Base-by-base conservation (phyloP, 2,888 invertebrate species). In the Adineta ricciae region DNA sequence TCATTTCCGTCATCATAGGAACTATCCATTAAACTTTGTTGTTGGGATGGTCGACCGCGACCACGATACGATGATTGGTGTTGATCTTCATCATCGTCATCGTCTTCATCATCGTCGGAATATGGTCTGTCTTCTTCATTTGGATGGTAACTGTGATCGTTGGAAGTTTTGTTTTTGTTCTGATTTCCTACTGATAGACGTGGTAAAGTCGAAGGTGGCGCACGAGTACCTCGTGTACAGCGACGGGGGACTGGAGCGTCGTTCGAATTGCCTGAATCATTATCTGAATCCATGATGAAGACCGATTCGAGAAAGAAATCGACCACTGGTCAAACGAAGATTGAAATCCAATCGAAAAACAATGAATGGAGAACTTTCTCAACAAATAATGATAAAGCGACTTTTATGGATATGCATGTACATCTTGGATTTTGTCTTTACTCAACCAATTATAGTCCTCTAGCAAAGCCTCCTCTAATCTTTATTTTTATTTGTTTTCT, bases 231-330 rank as follows among this genome's bases (percentile, higher is more conserved):
- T 64, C 32, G 64, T 16, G 64, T 64, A 64, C 64, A 32, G 7
- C 64, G 64, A 24, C 38, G 38, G n/a, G 38, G 78, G 21, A 78
- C 41, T 41, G 38, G 78, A 78, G 41, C 78, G 41, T 78, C 78
- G n/a, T 78, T 41, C 24, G 78, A 78, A 78, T 78, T 41, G 41
- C 41, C 64, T 64, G 64, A 64, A 64, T 64, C 64, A 78, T 41
- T 78, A 78, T 78, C 78, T 21, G 38, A 78, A 78, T 78, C 78
- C 78, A 78, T 78, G 32, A 32, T 32, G 64, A 64, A 64, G 64
- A 64, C 27, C 64, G 64, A 64, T 64, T 64, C 64, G 64, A 64
- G 64, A 32, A 32, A 36, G 32, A 64, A 64, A 64, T 64, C 64
- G 64, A 64, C 64, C 64, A 64, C 64, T 64, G 64, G 64, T 64